phyloP scores from a whole-genome alignment of 2,888 invertebrate genomes.

The Drosophila rubida region DNA sequence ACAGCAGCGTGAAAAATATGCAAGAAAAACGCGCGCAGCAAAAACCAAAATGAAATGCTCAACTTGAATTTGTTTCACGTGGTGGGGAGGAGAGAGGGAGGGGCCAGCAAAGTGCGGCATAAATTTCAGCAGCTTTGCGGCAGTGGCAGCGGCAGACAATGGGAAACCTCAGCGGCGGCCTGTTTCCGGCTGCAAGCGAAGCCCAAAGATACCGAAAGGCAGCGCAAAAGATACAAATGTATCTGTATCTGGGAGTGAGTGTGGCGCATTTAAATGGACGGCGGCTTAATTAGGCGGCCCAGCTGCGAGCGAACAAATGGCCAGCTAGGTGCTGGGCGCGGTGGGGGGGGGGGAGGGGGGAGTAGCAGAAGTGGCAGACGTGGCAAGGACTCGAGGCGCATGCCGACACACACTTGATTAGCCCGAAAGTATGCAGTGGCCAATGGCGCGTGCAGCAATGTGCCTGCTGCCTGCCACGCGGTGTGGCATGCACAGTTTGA shows the following conservation, averaged over 20 bases:
- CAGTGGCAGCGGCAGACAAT: too few species aligned
- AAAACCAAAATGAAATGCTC: conserved; percentile 60
- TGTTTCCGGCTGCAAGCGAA: conserved; percentile 49
- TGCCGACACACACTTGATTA: conserved; percentile 56
- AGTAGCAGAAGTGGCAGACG: background rate
- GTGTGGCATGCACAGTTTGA: conserved; percentile 47
- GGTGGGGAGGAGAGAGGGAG: background rate
- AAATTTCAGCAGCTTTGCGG: conserved; percentile 57
- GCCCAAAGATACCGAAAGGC: conserved; percentile 22
- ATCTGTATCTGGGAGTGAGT: conserved; percentile 31
- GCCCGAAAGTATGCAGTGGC: conserved; percentile 68
- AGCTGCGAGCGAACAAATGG: background rate
- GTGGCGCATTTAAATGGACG: conserved; percentile 16
- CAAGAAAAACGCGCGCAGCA: conserved; percentile 47
- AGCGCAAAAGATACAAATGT: conserved; percentile 43
- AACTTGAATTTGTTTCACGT: conserved; percentile 58
- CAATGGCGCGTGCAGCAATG: conserved; percentile 49
- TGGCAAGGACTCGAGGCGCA: conserved; percentile 11
- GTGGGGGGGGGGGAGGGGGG: background rate
- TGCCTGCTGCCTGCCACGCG: conserved; percentile 3
- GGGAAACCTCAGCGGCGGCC: conserved; percentile 30
- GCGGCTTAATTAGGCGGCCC: conserved; percentile 64
- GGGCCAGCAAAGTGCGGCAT: conserved; percentile 49
- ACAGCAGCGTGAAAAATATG: conserved; percentile 71
- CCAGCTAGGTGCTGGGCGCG: background rate